Evolutionary conservation across 2,888 invertebrate species (phyloP).

Genomic region (Aporophyla lueneburgensis): DNA sequence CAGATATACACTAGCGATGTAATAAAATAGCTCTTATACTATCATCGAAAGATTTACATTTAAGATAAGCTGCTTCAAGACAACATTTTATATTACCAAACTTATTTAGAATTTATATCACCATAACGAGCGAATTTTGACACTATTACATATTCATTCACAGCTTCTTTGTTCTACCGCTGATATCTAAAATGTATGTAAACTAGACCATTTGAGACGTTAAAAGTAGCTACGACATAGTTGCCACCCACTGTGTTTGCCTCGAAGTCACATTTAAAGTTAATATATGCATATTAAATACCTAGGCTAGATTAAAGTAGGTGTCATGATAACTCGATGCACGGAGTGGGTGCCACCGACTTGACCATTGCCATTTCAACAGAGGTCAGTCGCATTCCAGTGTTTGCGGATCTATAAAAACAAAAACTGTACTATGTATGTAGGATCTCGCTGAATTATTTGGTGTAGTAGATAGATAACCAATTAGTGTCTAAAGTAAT

Average conservation of each 20-base stretch:
- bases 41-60: neutral
- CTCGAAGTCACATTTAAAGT: slow-evolving; percentile 44
- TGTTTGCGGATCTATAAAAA: slow-evolving; percentile 65
- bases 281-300: slow-evolving; percentile 62
- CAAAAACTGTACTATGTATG: slow-evolving; percentile 44
- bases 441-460: neutral
- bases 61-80: no score
- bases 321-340: slow-evolving; percentile 69
- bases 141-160: neutral
- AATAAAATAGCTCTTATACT: neutral
- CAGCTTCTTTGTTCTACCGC: neutral
- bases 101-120: neutral
- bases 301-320: slow-evolving; percentile 58
- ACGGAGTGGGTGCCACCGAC: slow-evolving; percentile 72
- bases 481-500: slow-evolving; percentile 14
- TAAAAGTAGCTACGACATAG: slow-evolving; percentile 26
- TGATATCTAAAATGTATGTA: slow-evolving; percentile 5
- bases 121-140: neutral
- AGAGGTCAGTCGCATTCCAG: slow-evolving; percentile 76
- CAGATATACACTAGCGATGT: neutral
- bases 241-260: slow-evolving; percentile 48
- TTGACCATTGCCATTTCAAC: slow-evolving; percentile 72
- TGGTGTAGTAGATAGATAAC: neutral
- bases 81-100: neutral
- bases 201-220: neutral